Evolutionary conservation across 2,888 invertebrate species (phyloP).

Genomic region (Hoplodrina blanda): DNA sequence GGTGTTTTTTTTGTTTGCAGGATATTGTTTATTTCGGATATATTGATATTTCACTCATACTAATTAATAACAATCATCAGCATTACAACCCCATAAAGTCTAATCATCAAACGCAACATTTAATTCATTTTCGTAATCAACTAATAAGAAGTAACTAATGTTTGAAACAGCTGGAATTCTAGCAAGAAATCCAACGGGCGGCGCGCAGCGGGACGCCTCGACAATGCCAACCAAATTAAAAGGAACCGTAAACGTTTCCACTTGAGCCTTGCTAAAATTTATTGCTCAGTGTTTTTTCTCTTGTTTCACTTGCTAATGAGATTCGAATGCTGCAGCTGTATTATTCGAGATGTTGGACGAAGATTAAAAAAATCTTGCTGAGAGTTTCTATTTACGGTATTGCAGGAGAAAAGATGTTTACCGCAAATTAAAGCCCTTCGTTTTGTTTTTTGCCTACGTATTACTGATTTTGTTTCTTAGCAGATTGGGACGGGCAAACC

Average conservation of each 20-base stretch:
- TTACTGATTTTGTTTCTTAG: constrained; percentile 71
- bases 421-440: constrained; percentile 72
- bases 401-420: constrained; percentile 66
- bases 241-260: constrained; percentile 89
- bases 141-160: constrained; percentile 88
- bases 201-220: constrained; percentile 87
- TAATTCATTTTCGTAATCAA: constrained; percentile 85
- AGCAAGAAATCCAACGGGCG: constrained; percentile 86
- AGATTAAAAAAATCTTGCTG: constrained; percentile 78
- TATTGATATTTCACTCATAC: constrained; percentile 28
- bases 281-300: constrained; percentile 86
- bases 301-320: constrained; percentile 89
- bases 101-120: constrained; percentile 72
- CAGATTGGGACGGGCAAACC: constrained; percentile 66
- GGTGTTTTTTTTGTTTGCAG: constrained; percentile 59
- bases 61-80: constrained; percentile 44
- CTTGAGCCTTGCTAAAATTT: constrained; percentile 90
- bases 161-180: constrained; percentile 88
- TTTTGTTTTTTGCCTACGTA: constrained; percentile 73
- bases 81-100: constrained; percentile 44
- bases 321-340: constrained; percentile 88
- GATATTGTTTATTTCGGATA: constrained; percentile 33
- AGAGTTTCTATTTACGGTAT: constrained; percentile 71
- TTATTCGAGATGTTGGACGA: constrained; percentile 79
- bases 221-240: constrained; percentile 90